phyloP scores from a whole-genome alignment of 2,797 vertebrate species.

The Rachycentron canadum region DNA sequence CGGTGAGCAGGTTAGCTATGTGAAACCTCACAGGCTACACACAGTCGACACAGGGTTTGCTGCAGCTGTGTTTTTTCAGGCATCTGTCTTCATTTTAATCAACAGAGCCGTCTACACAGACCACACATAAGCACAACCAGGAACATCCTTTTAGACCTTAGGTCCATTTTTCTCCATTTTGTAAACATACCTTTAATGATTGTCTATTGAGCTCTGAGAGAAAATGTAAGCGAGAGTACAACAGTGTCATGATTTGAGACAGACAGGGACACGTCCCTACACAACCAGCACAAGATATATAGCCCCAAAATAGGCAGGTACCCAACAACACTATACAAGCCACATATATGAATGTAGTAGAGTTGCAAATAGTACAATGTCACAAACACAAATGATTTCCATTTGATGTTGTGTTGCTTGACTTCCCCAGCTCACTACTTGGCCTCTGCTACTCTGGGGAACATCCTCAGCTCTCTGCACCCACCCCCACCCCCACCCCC shows the following conservation, averaged over 20 bases:
- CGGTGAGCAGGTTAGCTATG: too few species aligned
- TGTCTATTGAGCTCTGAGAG: not conserved
- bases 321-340: not conserved
- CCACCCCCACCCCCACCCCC: not conserved
- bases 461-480: not conserved
- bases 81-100: not conserved
- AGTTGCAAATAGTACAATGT: not conserved
- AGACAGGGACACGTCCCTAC: not conserved
- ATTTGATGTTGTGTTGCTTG: not conserved
- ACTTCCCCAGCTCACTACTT: not conserved
- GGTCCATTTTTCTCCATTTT: not conserved
- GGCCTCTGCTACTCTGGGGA: not conserved
- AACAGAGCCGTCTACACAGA: not conserved
- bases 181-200: not conserved
- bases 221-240: not conserved
- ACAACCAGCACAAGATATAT: not conserved
- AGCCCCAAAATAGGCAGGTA: not conserved
- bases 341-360: not conserved
- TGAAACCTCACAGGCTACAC: too few species aligned
- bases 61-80: not conserved
- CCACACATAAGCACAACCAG: not conserved
- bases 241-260: not conserved
- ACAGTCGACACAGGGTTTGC: too few species aligned
- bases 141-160: too few species aligned
- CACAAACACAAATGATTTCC: not conserved